phyloP scores from a whole-genome alignment of 1,140 invertebrate species.

The Lucilia cuprina region DNA sequence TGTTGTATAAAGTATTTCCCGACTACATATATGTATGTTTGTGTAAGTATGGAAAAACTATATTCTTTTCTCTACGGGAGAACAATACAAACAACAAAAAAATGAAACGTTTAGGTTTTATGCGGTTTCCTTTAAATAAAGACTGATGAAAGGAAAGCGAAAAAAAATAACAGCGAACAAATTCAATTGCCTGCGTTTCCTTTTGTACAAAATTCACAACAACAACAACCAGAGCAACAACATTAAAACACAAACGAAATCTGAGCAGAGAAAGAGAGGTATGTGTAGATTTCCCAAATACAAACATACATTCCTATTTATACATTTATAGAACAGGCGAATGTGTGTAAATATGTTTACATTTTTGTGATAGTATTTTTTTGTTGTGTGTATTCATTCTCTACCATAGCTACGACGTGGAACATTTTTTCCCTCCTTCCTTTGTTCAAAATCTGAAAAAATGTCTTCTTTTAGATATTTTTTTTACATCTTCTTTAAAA shows the following conservation, averaged over 20 bases:
- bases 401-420: not conserved
- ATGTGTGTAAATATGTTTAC: not conserved
- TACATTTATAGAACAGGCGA: not conserved
- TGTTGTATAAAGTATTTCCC: too few relatives aligned
- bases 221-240: not conserved
- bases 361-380: not conserved
- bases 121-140: not conserved
- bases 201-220: not conserved
- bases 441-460: constrained; percentile 6
- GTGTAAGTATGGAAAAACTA: not conserved
- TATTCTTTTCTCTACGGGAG: not conserved
- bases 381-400: not conserved
- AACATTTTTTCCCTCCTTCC: not conserved
- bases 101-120: not conserved
- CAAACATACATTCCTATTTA: too few relatives aligned
- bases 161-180: not conserved
- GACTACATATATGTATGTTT: too few relatives aligned
- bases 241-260: not conserved
- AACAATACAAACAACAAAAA: not conserved
- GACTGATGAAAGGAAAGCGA: not conserved
- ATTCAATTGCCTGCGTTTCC: constrained; percentile 6
- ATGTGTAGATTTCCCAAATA: too few relatives aligned
- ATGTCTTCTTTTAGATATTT: not conserved
- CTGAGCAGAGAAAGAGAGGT: not conserved
- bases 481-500: not conserved